Base-by-base conservation (phyloP, 2,113 vertebrate genomes). In the Prochilodus magdalenae region DNA sequence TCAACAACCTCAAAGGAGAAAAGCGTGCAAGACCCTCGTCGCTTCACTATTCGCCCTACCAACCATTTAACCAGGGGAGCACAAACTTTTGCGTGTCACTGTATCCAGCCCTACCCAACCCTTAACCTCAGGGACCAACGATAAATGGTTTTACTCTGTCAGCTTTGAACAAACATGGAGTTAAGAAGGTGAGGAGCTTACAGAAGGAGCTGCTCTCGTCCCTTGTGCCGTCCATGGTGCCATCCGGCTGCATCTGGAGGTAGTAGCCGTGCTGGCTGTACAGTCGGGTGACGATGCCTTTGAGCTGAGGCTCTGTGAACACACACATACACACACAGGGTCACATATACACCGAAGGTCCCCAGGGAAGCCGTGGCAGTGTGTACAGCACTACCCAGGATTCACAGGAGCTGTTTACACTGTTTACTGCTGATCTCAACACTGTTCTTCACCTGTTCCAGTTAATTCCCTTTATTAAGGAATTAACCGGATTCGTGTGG, bases 201-300 rank as follows among this genome's bases (percentile, higher is more conserved):
- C 95, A 93, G 88, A 94, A 95, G 76, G 89, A 86, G 87, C 93
- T 93, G 88, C 90, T 87, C 87, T 95, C 95, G 67, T 95, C 94
- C 87, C 94, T 91, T 65, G 95, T 96, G 80, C 96, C 95, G 77
- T 95, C 95, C 84, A 97, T 92, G 63, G 92, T 93, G 75, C 96
- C 96, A 10, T 96, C 96, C 0, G 95, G 95, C 85, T 94, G 94
- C 78, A 95, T 95, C 90, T 96, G 96, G 84, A 97, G 95, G 90
- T 96, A 97, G 87, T 93, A 97, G 66, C 96, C 96, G 40, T 96
- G 95, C 81, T 95, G 92, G 89, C 95, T 96, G 93, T 95, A 95
- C 60, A 97, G 92, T 47, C 95, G 94, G 51, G 95, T 96, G 80
- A 97, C 94, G 10, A 97, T 96, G 86, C 96, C 96, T 91, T 96